Base-by-base conservation (phyloP, 23 tunicate species). In the Styela clava region DNA sequence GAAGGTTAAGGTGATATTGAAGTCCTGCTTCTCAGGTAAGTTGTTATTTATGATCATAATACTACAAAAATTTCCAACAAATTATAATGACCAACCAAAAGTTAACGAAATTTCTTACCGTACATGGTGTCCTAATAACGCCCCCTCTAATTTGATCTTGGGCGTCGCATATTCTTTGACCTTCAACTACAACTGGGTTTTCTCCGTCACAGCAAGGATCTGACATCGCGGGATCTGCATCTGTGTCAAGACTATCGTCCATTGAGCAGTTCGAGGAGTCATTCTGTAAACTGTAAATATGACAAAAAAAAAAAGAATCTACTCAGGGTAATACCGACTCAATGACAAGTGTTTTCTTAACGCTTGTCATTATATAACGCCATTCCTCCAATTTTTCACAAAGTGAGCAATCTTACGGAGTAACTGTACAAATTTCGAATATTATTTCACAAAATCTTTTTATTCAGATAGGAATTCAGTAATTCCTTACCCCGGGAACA, bases 71-170 rank as follows among this genome's bases (percentile, higher is more conserved):
- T n/a, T n/a, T n/a, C n/a, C n/a, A n/a, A n/a, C n/a, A n/a, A n/a
- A n/a, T n/a, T n/a, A n/a, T n/a, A n/a, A n/a, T n/a, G n/a, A n/a
- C n/a, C n/a, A n/a, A n/a, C n/a, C n/a, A n/a, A n/a, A n/a, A n/a
- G n/a, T n/a, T n/a, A n/a, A n/a, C n/a, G n/a, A n/a, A n/a, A n/a
- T n/a, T n/a, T n/a, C 78, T 84, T 81, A 93, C 98, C 78, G 86
- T 96, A 68, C 88, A 91, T 24, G 99, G 99, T 0, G 99, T 96
- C n/a, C 94, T 74, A 19, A 96, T 84, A 20, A 96, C 73, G 7
- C 94, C 97, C 20, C 76, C 65, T 81, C 76, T 78, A 61, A 96
- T 96, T 63, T 67, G 63, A 36, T 87, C 67, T 35, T 52, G 64
- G 16, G 99, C 97, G 7, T 86, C 84, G 33, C 34, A 69, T 7